phyloP scores from a whole-genome alignment of 2,113 vertebrate genomes.

The Columba janthina region DNA sequence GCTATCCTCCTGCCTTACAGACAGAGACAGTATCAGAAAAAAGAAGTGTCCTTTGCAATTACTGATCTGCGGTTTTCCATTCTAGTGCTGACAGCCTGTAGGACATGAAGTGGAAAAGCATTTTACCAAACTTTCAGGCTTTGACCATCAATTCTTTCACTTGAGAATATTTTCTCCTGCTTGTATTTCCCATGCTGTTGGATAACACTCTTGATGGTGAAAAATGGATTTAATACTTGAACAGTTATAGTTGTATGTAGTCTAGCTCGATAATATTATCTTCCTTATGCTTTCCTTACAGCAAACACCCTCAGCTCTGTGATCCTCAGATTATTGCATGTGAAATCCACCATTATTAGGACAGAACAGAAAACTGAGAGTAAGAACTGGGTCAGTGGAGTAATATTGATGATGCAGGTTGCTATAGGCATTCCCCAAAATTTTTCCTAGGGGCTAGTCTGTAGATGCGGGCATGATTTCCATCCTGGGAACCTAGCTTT shows the following conservation, averaged over 20 bases:
- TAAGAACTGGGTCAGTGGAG: neutral
- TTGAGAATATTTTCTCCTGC: constrained; percentile 32
- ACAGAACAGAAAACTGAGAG: neutral
- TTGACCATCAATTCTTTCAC: constrained; percentile 27
- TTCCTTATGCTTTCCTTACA: neutral
- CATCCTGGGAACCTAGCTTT: neutral
- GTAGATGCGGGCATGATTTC: neutral
- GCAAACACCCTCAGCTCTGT: neutral
- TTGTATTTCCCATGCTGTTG: neutral
- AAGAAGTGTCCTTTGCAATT: constrained; percentile 71
- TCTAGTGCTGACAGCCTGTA: constrained; percentile 47
- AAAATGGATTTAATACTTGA: constrained; percentile 48
- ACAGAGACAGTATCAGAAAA: constrained; percentile 49
- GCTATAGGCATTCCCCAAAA: neutral
- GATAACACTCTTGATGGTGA: constrained; percentile 13
- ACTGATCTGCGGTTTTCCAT: constrained; percentile 48
- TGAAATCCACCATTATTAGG: constrained; percentile 6
- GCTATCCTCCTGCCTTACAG: constrained; percentile 58
- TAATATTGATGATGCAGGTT: neutral
- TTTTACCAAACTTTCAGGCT: constrained; percentile 56
- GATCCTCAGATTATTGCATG: neutral
- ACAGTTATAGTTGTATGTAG: neutral
- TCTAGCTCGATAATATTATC: neutral
- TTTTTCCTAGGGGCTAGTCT: neutral
- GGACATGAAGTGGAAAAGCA: constrained; percentile 59